Conservation (phyloP, 2,113 vertebrate species). For the Hymenochirus boettgeri region DNA sequence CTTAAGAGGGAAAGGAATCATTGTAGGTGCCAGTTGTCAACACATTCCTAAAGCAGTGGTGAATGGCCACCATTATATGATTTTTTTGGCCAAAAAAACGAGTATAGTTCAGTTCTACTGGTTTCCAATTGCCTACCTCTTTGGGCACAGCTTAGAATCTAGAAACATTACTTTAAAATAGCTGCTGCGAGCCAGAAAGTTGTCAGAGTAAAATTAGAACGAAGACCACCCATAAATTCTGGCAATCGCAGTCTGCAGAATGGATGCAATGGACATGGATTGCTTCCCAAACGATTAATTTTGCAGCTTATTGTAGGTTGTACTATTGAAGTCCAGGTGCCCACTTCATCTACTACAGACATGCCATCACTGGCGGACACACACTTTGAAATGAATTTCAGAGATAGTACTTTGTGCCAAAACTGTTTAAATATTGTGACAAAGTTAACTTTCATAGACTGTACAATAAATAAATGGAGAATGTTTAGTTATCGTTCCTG, state of each 20-base stretch:
- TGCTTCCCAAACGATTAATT: not conserved
- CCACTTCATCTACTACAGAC: not conserved
- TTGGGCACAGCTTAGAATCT: slow-evolving; percentile 9
- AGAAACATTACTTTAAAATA: slow-evolving; percentile 21
- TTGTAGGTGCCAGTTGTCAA: slow-evolving; percentile 42
- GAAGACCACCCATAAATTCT: slow-evolving; percentile 33
- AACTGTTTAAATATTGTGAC: not conserved
- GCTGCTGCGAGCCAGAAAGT: slow-evolving; percentile 15
- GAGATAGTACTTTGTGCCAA: not conserved
- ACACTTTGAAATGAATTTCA: not conserved
- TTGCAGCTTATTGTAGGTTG: not conserved
- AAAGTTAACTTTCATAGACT: not conserved
- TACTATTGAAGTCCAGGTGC: not conserved
- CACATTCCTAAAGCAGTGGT: slow-evolving; percentile 32
- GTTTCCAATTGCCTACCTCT: slow-evolving; percentile 19
- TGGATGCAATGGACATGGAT: not conserved
- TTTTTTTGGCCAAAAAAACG: slow-evolving; percentile 24
- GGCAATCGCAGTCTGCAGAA: slow-evolving; percentile 5
- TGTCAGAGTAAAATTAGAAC: slow-evolving; percentile 29
- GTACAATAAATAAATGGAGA: not conserved
- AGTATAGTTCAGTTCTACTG: slow-evolving; percentile 16
- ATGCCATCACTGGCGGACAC: not conserved
- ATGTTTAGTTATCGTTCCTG: not conserved
- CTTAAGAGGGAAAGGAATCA: slow-evolving; percentile 34
- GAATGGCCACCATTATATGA: slow-evolving; percentile 36